Conservation (phyloP, 2,113 vertebrate genomes). For the Ameiurus melas region DNA sequence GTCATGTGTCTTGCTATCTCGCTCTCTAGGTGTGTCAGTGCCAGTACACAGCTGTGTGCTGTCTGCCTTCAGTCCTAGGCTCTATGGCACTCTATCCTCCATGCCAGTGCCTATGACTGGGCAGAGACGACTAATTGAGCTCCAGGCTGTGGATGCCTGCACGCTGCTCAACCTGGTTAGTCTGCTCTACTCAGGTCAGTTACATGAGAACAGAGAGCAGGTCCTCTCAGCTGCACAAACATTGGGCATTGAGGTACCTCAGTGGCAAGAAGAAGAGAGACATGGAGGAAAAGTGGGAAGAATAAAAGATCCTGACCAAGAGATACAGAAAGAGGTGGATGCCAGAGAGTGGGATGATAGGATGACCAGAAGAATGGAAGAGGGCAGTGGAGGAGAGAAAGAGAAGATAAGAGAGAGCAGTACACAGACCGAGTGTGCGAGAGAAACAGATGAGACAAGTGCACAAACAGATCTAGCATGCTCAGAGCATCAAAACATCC, state of each 20-base stretch:
- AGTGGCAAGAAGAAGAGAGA: slow-evolving; percentile 57
- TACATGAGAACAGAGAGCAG: slow-evolving; percentile 77
- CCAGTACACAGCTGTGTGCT: slow-evolving; percentile 85
- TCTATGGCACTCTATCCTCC: slow-evolving; percentile 75
- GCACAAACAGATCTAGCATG: slow-evolving; percentile 39
- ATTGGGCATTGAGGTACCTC: slow-evolving; percentile 78
- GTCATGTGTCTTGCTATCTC: background rate
- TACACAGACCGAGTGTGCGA: slow-evolving; percentile 16
- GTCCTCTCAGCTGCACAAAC: slow-evolving; percentile 79
- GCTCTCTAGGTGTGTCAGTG: slow-evolving; percentile 75
- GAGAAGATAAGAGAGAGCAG: background rate
- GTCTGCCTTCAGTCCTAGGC: slow-evolving; percentile 82
- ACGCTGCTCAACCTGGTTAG: slow-evolving; percentile 78
- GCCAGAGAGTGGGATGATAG: slow-evolving; percentile 30
- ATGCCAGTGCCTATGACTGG: slow-evolving; percentile 51
- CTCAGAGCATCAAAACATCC: slow-evolving; percentile 42
- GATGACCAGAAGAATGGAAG: background rate
- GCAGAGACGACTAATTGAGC: slow-evolving; percentile 73
- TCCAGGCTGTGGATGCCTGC: slow-evolving; percentile 71
- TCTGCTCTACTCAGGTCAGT: slow-evolving; percentile 84
- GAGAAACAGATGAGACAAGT: slow-evolving; percentile 51
- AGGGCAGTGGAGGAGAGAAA: slow-evolving; percentile 45
- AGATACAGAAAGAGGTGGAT: slow-evolving; percentile 25
- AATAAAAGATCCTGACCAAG: slow-evolving; percentile 18
- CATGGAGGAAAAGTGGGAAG: background rate